These are phyloP conservation scores for Argynnis bischoffii DNA, from an alignment of 2,888 invertebrate genomes.

Conservation along the genomic window DNA sequence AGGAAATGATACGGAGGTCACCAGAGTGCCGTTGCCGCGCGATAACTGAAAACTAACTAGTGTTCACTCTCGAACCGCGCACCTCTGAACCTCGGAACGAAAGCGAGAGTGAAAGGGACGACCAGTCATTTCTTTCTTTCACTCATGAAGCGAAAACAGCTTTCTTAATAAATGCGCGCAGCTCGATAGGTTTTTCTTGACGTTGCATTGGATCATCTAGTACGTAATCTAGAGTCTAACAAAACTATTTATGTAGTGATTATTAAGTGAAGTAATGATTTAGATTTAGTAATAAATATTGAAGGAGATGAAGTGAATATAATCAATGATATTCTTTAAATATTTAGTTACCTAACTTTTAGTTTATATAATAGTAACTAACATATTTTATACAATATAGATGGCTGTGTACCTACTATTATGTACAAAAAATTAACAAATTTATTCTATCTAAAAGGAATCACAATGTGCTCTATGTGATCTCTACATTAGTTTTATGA, in stretches of 20 bases:
- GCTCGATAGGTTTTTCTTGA: constrained; percentile 40
- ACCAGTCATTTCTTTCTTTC: constrained; percentile 72
- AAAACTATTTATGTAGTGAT: background rate
- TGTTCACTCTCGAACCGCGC: constrained; percentile 59
- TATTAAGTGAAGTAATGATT: background rate
- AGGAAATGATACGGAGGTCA: constrained; percentile 70
- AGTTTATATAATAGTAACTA: no score
- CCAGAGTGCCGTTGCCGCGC: constrained; percentile 73
- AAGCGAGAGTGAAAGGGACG: constrained; percentile 76
- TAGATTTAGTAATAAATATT: no score
- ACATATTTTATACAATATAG: no score
- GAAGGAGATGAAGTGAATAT: no score
- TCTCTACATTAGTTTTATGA: no score
- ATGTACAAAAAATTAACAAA: no score
- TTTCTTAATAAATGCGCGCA: constrained; percentile 44
- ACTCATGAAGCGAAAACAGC: constrained; percentile 60
- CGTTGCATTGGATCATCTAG: constrained; percentile 25
- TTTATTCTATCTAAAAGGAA: no score
- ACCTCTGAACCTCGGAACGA: constrained; percentile 60
- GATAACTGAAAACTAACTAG: constrained; percentile 75
- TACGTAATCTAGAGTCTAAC: constrained; percentile 3
- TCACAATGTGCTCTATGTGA: no score
- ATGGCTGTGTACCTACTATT: no score
- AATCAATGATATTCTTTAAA: no score
- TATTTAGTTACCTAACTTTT: no score